phyloP scores from a whole-genome alignment of 1,140 invertebrate species.

The Pseudomyrmex flavicornis region DNA sequence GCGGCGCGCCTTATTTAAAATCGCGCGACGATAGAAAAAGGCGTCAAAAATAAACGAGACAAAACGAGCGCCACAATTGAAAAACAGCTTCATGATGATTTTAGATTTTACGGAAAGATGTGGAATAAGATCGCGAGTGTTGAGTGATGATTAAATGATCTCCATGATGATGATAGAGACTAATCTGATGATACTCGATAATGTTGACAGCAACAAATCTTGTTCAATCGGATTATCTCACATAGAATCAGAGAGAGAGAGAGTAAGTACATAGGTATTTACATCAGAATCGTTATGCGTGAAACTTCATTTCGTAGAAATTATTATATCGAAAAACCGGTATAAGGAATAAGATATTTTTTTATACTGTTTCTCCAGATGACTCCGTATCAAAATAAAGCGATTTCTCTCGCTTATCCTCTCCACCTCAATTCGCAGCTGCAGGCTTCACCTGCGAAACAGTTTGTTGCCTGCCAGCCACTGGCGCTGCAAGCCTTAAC shows the following conservation, averaged over 20 bases:
- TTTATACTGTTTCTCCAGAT: not conserved
- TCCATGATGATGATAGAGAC: no score
- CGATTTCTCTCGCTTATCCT: constrained; percentile 63
- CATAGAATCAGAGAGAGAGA: not conserved
- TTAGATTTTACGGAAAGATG: not conserved
- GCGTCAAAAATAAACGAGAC: constrained; percentile 1
- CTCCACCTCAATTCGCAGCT: constrained; percentile 64
- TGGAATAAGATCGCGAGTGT: not conserved
- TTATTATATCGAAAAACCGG: not conserved
- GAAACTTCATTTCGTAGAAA: not conserved
- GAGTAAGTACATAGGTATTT: no score
- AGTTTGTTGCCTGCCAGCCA: constrained; percentile 67
- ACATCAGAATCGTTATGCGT: no score
- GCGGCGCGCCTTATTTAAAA: constrained; percentile 30
- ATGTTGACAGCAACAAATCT: not conserved
- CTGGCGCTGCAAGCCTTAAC: constrained; percentile 64
- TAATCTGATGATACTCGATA: no score
- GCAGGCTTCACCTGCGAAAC: constrained; percentile 74
- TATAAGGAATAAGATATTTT: not conserved
- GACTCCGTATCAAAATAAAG: constrained; percentile 69
- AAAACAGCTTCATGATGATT: constrained; percentile 7
- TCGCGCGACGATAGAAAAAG: constrained; percentile 4
- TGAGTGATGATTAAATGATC: no score
- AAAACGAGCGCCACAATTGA: constrained; percentile 14
- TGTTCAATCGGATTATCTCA: not conserved